These are phyloP conservation scores for Brienomyrus longianalis DNA, from an alignment of 2,113 vertebrate species.

Conservation along the genomic window DNA sequence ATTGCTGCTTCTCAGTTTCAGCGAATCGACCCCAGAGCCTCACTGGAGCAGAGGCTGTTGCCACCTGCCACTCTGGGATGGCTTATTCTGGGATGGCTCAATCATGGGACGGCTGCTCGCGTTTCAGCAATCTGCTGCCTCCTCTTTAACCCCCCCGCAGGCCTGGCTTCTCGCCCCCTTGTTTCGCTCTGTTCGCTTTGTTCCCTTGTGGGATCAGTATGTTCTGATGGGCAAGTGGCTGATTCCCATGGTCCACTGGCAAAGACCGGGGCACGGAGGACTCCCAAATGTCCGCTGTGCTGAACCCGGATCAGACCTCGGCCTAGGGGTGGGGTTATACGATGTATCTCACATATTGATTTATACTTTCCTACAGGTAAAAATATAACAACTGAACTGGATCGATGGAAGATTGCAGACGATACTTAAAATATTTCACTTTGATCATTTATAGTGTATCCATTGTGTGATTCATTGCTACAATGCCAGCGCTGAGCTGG, in stretches of 20 bases:
- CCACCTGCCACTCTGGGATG: neutral
- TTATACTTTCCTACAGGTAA: neutral
- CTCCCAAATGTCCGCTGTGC: neutral
- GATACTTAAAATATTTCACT: neutral
- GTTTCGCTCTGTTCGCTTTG: neutral
- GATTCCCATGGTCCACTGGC: neutral
- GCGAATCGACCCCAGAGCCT: constrained; percentile 9
- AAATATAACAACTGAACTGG: neutral
- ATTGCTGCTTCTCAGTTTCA: neutral
- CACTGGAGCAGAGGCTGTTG: neutral
- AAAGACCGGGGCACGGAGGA: neutral
- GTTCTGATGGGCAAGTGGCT: neutral
- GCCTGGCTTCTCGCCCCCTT: neutral
- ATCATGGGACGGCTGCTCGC: neutral
- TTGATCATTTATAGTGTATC: neutral
- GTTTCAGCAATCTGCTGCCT: neutral
- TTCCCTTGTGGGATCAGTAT: neutral
- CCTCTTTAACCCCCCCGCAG: neutral
- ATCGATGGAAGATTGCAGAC: neutral
- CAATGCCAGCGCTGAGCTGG: neutral
- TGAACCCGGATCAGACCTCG: neutral
- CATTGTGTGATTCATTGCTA: neutral
- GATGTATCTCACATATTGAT: neutral
- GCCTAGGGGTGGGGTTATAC: neutral
- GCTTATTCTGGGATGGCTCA: neutral